phyloP scores from a whole-genome alignment of 1,140 invertebrate species.

The Drosophila asahinai region DNA sequence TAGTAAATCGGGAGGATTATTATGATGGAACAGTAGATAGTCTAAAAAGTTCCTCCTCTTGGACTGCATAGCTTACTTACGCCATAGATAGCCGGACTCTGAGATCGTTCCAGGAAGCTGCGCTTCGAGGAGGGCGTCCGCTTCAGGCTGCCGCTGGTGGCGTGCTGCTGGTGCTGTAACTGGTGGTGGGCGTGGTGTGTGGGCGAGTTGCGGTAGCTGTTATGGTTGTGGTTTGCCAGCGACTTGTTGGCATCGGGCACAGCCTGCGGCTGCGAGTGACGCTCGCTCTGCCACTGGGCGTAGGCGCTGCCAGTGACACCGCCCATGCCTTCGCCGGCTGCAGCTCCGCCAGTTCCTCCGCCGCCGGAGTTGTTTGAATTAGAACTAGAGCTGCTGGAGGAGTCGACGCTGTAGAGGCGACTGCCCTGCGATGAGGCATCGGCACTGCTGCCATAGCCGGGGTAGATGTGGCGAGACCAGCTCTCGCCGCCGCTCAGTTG shows the following conservation, averaged over 20 bases:
- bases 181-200: conserved; percentile 38
- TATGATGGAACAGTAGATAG: too few relatives aligned
- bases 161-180: conserved; percentile 18
- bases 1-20: not conserved
- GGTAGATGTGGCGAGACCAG: conserved; percentile 68
- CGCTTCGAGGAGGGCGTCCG: conserved; percentile 81
- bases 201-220: conserved; percentile 75
- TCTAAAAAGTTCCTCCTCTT: too few relatives aligned
- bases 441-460: conserved; percentile 51
- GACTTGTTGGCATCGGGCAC: conserved; percentile 79
- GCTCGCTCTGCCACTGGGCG: conserved; percentile 69
- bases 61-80: conserved; percentile 53
- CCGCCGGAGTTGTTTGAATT: conserved; percentile 66
- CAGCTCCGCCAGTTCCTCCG: conserved; percentile 22
- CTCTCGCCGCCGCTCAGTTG: conserved; percentile 75
- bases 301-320: conserved; percentile 73
- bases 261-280: conserved; percentile 78
- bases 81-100: conserved; percentile 80
- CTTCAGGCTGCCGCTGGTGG: conserved; percentile 69
- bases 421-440: conserved; percentile 49
- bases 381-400: conserved; percentile 78
- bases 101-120: conserved; percentile 77
- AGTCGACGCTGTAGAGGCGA: conserved; percentile 71
- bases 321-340: conserved; percentile 39
- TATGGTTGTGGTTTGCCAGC: conserved; percentile 56